Evolutionary conservation across 1,140 invertebrate species (phyloP).

Genomic region (Apis laboriosa): DNA sequence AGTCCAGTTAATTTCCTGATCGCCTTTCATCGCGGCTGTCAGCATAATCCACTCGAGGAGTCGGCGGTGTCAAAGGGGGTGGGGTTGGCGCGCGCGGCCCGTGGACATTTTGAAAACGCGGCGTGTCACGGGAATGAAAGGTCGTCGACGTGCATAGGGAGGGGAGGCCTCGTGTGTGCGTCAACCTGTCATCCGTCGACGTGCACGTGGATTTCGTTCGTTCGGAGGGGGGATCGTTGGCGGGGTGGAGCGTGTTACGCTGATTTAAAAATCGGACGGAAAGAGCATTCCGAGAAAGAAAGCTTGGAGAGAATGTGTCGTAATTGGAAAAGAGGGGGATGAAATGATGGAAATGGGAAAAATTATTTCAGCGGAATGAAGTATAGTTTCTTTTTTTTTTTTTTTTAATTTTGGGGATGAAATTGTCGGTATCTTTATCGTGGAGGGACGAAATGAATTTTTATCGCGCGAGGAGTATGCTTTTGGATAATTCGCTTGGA

Average conservation of each 20-base stretch:
- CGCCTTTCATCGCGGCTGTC: constrained; percentile 57
- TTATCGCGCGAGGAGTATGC: neutral
- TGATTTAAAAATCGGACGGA: constrained; percentile 26
- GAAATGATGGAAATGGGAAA: neutral
- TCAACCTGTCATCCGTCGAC: constrained; percentile 28
- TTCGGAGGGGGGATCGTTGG: neutral
- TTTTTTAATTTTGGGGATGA: too few species aligned
- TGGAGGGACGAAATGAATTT: neutral
- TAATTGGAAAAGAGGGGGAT: neutral
- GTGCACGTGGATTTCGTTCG: constrained; percentile 22
- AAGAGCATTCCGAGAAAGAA: neutral
- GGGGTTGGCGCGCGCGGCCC: neutral
- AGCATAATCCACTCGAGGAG: constrained; percentile 58
- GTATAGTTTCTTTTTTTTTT: neutral
- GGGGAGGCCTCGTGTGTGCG: constrained; percentile 31
- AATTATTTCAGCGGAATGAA: neutral
- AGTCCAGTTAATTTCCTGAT: constrained; percentile 65
- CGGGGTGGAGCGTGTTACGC: neutral
- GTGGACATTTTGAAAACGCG: constrained; percentile 59
- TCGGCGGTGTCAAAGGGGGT: constrained; percentile 43
- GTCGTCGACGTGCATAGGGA: constrained; percentile 41
- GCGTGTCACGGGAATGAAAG: constrained; percentile 40
- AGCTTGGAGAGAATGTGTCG: neutral
- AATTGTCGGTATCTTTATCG: too few species aligned
- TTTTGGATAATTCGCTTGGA: too few species aligned